Evolutionary conservation across 2,888 invertebrate genomes (phyloP), one percentile per base, ranked within the genome.

Genomic region (Clanis bilineata): DNA sequence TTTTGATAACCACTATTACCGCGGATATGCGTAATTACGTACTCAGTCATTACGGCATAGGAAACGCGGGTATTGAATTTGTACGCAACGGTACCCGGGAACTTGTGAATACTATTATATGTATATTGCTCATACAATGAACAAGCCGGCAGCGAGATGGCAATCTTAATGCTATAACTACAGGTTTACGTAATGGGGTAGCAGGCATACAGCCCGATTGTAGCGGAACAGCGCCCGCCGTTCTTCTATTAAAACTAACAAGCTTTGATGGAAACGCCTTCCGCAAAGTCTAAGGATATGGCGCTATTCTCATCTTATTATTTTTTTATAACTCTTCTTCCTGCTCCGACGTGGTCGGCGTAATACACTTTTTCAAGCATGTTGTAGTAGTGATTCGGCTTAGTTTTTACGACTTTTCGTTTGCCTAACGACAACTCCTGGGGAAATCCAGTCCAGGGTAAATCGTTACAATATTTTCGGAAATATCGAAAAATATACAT

Each of bases 111-210:
- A 74, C 72, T 77, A 79, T 80, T 80, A 81, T 75, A 73, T 77
- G 68, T 71, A 69, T 76, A 77, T 75, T 74, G 70, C 74, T 64
- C 68, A 62, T 73, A 69, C 76, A 73, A 75, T 77, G 74, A 74
- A 74, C 72, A 65, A 70, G 69, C 71, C 68, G 72, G 72, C 70
- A 63, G 72, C 71, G 63, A 69, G 86, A 87, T 85, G 74, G 73
- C 73, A 82, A 87, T 88, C 85, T 86, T 76, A 79, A 79, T 79
- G 72, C 77, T 71, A 73, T 80, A 82, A 77, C 79, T 76, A 73
- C 76, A 73, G 75, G 74, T 72, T 73, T 75, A 75, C 81, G 84
- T 89, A 88, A 86, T 83, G 72, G 79, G 82, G 85, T 80, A 85
- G 79, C 79, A 74, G 71, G 54, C 67, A 69, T 71, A 69, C 69